Conservation (phyloP, 2,113 vertebrate genomes). For the Rhinolophus ferrumequinum region DNA sequence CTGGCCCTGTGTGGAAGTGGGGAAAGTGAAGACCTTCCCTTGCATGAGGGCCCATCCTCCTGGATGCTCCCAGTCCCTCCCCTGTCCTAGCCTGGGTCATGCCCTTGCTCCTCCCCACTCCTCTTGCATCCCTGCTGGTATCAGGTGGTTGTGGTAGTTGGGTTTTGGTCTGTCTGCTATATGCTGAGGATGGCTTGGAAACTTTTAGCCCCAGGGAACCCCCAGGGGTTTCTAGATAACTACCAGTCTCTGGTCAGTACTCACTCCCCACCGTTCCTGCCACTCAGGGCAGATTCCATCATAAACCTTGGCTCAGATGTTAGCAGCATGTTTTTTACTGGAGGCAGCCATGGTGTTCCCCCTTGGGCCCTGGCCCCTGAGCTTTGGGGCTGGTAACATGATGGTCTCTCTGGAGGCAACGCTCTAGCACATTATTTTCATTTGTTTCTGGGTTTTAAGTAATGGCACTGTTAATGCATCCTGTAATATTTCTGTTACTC, state of each 20-base stretch:
- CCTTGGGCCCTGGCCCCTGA: not conserved
- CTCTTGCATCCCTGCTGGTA: not conserved
- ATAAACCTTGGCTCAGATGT: not conserved
- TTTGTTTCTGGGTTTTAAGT: not conserved
- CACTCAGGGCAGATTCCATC: not conserved
- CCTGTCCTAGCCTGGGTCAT: not conserved
- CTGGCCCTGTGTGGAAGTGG: not conserved
- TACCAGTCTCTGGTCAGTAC: not conserved
- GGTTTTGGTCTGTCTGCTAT: not conserved
- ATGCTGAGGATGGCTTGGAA: not conserved
- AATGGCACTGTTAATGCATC: not conserved
- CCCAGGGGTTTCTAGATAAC: not conserved
- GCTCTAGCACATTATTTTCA: no score
- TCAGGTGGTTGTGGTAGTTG: not conserved
- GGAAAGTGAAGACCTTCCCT: not conserved
- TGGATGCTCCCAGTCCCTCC: not conserved
- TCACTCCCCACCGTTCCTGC: not conserved
- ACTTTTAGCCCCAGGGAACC: not conserved
- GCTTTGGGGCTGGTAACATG: not conserved
- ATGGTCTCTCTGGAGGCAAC: not conserved
- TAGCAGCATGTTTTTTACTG: not conserved
- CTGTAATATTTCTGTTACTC: constrained; percentile 47
- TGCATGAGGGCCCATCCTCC: not conserved
- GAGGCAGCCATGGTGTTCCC: not conserved
- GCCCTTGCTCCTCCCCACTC: not conserved